phyloP scores from a whole-genome alignment of 2,113 vertebrate species.

The Scophthalmus maximus region DNA sequence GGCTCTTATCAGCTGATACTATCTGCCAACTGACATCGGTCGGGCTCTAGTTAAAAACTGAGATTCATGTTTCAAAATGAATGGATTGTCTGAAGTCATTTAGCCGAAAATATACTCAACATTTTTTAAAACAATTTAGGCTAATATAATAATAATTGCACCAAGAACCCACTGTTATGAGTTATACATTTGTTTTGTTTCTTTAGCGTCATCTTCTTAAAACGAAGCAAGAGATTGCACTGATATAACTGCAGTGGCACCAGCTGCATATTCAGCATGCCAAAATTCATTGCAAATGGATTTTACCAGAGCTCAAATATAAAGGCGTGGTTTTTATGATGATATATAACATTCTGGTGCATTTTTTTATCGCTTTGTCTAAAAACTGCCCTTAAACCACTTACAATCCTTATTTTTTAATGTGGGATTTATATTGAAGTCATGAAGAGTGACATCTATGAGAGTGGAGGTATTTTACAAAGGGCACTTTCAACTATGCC shows the following conservation, averaged over 20 bases:
- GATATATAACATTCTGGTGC: too few species aligned
- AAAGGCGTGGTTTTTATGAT: not conserved
- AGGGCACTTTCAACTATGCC: not conserved
- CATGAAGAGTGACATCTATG: conserved; percentile 4
- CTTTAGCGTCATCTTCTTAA: not conserved
- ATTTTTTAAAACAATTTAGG: not conserved
- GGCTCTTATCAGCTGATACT: too few species aligned
- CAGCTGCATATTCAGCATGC: not conserved
- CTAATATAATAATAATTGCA: too few species aligned
- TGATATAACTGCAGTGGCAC: too few species aligned
- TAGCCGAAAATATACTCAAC: not conserved
- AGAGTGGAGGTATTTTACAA: not conserved
- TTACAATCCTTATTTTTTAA: not conserved
- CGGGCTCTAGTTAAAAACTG: too few species aligned
- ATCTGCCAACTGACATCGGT: too few species aligned
- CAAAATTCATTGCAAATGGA: not conserved
- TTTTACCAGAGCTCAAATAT: not conserved
- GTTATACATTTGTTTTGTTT: not conserved
- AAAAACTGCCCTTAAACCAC: not conserved
- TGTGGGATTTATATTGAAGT: not conserved
- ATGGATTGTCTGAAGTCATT: too few species aligned
- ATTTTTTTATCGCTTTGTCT: too few species aligned
- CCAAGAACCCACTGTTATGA: not conserved
- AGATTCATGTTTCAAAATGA: not conserved
- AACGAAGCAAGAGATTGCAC: too few species aligned